phyloP scores from a whole-genome alignment of 2,888 invertebrate genomes.

The Maniola hyperantus region DNA sequence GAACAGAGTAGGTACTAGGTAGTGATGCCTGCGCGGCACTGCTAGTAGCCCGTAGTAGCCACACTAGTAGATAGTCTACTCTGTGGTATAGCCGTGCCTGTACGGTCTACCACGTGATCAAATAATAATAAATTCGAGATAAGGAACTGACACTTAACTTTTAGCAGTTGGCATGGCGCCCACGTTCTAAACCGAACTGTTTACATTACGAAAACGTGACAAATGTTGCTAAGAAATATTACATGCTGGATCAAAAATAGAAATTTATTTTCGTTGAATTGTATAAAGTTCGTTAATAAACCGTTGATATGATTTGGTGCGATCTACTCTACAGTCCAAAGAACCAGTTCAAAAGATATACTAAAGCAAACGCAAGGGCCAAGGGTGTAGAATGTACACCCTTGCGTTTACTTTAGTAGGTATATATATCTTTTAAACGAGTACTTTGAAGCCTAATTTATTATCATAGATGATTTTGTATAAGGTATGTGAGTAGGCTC shows the following conservation, averaged over 20 bases:
- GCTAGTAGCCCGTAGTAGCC: too few relatives aligned
- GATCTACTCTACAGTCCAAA: too few relatives aligned
- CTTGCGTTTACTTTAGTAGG: background rate
- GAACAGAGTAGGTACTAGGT: too few relatives aligned
- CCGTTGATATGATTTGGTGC: background rate
- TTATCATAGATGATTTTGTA: background rate
- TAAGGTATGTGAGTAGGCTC: background rate
- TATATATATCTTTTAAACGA: background rate
- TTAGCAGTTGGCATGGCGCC: constrained; percentile 53
- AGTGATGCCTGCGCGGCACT: too few relatives aligned
- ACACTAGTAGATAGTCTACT: too few relatives aligned
- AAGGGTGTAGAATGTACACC: too few relatives aligned
- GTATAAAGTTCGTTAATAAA: constrained; percentile 12
- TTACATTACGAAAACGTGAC: constrained; percentile 58
- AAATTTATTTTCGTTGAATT: constrained; percentile 47
- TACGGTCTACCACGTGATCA: background rate
- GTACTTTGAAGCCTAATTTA: background rate
- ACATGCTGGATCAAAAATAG: constrained; percentile 47
- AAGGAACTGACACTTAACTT: constrained; percentile 27
- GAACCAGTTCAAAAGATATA: too few relatives aligned
- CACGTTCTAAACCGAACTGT: constrained; percentile 45
- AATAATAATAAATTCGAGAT: background rate
- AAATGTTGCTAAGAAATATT: constrained; percentile 45
- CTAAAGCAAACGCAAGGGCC: too few relatives aligned
- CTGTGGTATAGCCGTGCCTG: too few relatives aligned